Conservation (phyloP, 1,140 invertebrate genomes). For the Stegodyphus mimosarum region DNA sequence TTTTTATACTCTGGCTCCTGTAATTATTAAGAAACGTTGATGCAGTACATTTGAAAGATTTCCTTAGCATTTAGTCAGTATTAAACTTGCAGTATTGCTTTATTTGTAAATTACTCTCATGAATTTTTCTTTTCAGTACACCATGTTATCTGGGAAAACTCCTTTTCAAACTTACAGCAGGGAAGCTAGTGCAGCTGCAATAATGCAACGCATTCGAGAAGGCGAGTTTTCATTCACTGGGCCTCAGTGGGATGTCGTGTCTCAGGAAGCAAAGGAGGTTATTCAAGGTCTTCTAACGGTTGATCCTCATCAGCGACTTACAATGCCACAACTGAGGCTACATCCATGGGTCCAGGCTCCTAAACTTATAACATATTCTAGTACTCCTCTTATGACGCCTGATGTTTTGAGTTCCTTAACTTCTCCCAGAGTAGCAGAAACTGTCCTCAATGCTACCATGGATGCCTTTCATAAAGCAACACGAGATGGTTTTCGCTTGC, state of each 20-base stretch:
- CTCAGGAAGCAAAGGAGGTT: slow-evolving; percentile 79
- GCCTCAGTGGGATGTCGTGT: slow-evolving; percentile 79
- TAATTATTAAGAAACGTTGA: no score
- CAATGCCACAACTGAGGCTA: slow-evolving; percentile 75
- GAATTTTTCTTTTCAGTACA: slow-evolving; percentile 73
- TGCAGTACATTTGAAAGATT: no score
- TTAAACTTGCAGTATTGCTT: no score
- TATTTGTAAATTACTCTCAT: no score
- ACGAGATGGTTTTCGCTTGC: slow-evolving; percentile 78
- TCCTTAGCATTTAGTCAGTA: no score
- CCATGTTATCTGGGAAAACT: slow-evolving; percentile 85
- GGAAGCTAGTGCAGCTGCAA: slow-evolving; percentile 78
- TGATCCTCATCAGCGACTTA: slow-evolving; percentile 79
- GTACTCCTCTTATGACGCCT: slow-evolving; percentile 74
- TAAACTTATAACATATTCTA: slow-evolving; percentile 65
- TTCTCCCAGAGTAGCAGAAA: slow-evolving; percentile 66
- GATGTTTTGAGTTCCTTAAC: slow-evolving; percentile 69
- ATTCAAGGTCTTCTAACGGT: slow-evolving; percentile 82
- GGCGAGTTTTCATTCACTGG: slow-evolving; percentile 80
- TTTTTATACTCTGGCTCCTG: no score
- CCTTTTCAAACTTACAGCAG: slow-evolving; percentile 80
- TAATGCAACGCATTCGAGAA: slow-evolving; percentile 82
- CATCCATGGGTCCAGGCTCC: slow-evolving; percentile 76
- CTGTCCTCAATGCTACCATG: slow-evolving; percentile 73
- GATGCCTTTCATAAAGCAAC: slow-evolving; percentile 79